phyloP scores from a whole-genome alignment of 2,888 invertebrate genomes.

The Acleris cristana region DNA sequence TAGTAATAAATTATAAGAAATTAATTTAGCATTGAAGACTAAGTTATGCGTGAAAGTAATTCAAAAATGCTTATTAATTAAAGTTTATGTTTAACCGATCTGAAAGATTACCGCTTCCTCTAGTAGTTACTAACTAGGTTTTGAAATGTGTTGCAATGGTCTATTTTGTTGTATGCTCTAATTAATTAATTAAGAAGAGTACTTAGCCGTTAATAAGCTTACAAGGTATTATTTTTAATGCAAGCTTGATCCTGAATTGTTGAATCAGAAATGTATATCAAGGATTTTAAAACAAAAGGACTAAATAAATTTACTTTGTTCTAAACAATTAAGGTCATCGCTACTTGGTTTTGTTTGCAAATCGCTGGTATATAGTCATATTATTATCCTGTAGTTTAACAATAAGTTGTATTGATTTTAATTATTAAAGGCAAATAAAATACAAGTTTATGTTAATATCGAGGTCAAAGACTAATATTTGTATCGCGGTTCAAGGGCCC shows the following conservation, averaged over 20 bases:
- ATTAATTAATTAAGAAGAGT: too few species aligned
- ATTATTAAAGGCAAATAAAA: conserved; percentile 19
- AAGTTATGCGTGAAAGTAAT: conserved; percentile 13
- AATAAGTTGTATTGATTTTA: conserved; percentile 15
- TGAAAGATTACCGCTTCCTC: conserved; percentile 29
- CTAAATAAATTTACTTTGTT: background rate
- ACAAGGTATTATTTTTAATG: background rate
- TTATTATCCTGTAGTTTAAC: background rate
- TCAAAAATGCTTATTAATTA: conserved; percentile 20
- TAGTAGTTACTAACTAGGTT: conserved; percentile 18
- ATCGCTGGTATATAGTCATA: background rate
- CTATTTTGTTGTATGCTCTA: background rate
- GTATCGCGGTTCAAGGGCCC: conserved; percentile 43
- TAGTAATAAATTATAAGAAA: conserved; percentile 10
- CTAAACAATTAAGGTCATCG: background rate
- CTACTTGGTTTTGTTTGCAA: background rate
- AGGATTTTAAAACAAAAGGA: conserved; percentile 4
- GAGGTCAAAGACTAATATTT: conserved; percentile 42
- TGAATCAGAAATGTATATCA: background rate
- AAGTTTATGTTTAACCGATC: conserved; percentile 11
- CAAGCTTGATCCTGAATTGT: background rate
- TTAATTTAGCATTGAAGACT: conserved; percentile 38
- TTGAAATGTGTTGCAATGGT: background rate
- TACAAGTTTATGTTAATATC: conserved; percentile 37
- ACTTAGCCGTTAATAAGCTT: conserved; percentile 1